phyloP scores from a whole-genome alignment of 2,888 invertebrate genomes.

The Notodonta ziczac region DNA sequence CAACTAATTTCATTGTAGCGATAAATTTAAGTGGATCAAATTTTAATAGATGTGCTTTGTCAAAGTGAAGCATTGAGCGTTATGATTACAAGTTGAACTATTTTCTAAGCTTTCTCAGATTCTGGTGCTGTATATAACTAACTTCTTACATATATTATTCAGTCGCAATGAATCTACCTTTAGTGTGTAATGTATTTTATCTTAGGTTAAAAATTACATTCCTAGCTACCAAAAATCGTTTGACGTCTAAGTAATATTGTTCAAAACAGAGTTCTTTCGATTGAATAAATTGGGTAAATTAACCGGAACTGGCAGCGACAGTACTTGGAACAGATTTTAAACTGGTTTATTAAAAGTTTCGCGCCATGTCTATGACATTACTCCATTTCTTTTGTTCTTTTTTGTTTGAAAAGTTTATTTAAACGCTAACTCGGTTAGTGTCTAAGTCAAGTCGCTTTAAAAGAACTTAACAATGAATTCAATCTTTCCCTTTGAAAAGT shows the following conservation, averaged over 20 bases:
- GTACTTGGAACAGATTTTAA: conserved; percentile 49
- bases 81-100: background rate
- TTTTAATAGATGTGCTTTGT: background rate
- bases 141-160: no score
- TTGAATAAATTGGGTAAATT: conserved; percentile 16
- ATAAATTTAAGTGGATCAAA: conserved; percentile 9
- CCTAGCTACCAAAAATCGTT: no score
- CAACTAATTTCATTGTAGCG: conserved; percentile 15
- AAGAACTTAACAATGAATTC: conserved; percentile 56
- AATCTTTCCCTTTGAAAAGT: conserved; percentile 51
- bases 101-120: no score
- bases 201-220: no score
- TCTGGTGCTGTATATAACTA: no score
- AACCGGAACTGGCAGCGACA: conserved; percentile 33
- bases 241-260: background rate
- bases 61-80: background rate
- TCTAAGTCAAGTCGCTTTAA: conserved; percentile 54
- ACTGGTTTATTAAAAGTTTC: conserved; percentile 59
- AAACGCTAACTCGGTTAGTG: conserved; percentile 53
- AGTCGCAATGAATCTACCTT: no score
- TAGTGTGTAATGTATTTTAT: no score
- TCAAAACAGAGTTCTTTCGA: background rate
- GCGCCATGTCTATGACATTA: conserved; percentile 52
- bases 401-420: conserved; percentile 51
- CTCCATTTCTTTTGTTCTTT: conserved; percentile 46